phyloP scores from a whole-genome alignment of 2,888 invertebrate species.

The Hybos culiciformis region DNA sequence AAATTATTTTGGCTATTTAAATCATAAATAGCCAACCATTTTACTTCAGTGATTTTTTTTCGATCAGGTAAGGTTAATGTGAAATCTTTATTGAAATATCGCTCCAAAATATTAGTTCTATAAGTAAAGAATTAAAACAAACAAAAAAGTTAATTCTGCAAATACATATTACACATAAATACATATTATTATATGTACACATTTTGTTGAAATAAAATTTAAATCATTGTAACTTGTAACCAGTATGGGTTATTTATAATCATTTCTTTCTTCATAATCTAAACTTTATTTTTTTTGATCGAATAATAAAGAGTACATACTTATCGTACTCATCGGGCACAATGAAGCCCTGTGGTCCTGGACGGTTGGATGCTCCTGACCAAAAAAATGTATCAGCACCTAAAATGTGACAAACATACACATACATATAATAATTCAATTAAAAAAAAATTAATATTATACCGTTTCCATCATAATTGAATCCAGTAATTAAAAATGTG shows the following conservation, averaged over 20 bases:
- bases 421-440: too few species aligned
- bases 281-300: conserved; percentile 11
- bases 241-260: not conserved
- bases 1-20: conserved; percentile 74
- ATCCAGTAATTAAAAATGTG: conserved; percentile 63
- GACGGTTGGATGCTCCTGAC: conserved; percentile 76
- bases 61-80: conserved; percentile 68
- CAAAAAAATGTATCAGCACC: conserved; percentile 87
- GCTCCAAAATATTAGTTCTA: conserved; percentile 71
- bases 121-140: not conserved
- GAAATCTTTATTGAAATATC: conserved; percentile 77
- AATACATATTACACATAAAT: not conserved
- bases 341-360: conserved; percentile 83
- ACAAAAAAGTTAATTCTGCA: not conserved
- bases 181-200: not conserved
- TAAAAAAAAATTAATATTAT: too few species aligned
- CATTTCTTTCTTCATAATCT: not conserved
- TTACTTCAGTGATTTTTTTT: conserved; percentile 73
- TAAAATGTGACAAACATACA: too few species aligned
- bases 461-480: conserved; percentile 84
- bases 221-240: not conserved
- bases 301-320: too few species aligned
- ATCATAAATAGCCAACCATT: conserved; percentile 84
- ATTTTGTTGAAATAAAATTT: not conserved
- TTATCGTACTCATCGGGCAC: conserved; percentile 77